Base-by-base conservation (phyloP, 2,888 invertebrate genomes). In the Abrostola triplasia region DNA sequence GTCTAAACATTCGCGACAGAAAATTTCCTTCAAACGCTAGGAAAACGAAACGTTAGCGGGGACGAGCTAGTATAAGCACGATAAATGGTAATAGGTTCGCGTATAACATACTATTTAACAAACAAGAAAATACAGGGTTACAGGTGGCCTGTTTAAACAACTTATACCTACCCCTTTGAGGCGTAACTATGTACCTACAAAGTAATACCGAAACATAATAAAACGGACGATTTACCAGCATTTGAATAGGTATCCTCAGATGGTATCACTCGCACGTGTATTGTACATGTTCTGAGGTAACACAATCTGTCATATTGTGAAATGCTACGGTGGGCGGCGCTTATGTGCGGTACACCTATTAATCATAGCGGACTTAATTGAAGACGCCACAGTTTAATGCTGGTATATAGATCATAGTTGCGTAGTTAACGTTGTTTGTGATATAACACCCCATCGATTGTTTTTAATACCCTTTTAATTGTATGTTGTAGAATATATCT, bases 321-420 rank as follows among this genome's bases (percentile, higher is more conserved):
- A 78, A 79, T 12, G 51, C 24, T 24, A 24, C 42, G 10, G 77
- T 70, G 63, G 80, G 77, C 74, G 77, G 61, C 70, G 62, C 68
- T 52, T 63, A 37, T 54, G 61, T 64, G 53, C 42, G 55, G 35
- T n/a, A 36, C 47, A n/a, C 37, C 56, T 52, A 76, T 76, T 64
- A 68, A 76, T 76, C 76, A 77, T 60, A 73, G 36, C 1, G 12
- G 47, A 13, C 59, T 67, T 71, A 79, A 79, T 79, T 77, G 67
- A 66, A 79, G 64, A 77, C 54, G 76, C 13, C 67, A 75, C 63
- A 60, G 74, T 74, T 71, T 64, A 54, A 56, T 10, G 53, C 59
- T 41, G 54, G 36, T 52, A 50, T 59, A 10, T 56, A 57, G 42
- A 42, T 51, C 64, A 62, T 62, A 54, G 72, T 76, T 54, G 42